phyloP scores from a whole-genome alignment of 2,797 vertebrate species.

The Sebastes melanostomus region DNA sequence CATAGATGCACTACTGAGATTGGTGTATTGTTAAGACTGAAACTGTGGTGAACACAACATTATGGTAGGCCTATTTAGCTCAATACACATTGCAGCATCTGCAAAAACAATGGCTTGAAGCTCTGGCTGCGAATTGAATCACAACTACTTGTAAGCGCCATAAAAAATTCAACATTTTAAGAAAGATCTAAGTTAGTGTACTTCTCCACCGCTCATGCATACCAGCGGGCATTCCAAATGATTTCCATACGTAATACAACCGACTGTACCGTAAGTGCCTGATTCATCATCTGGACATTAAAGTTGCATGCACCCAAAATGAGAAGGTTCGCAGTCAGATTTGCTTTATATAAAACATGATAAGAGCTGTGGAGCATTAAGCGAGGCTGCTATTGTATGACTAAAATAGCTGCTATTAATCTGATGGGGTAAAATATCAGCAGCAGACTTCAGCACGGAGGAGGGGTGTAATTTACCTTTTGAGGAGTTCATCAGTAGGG shows the following conservation, averaged over 20 bases:
- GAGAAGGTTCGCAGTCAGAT: constrained; percentile 53
- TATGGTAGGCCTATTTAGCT: background rate
- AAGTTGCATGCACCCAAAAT: constrained; percentile 60
- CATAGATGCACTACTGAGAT: background rate
- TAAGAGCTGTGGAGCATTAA: constrained; percentile 19
- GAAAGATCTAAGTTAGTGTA: constrained; percentile 50
- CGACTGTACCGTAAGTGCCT: constrained; percentile 54
- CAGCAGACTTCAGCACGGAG: background rate
- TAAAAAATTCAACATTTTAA: constrained; percentile 57
- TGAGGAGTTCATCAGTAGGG: constrained; percentile 19
- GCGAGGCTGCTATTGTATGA: background rate
- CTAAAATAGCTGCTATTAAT: constrained; percentile 38
- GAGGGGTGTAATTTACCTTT: constrained; percentile 12
- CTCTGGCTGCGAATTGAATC: constrained; percentile 40
- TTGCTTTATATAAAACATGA: constrained; percentile 45
- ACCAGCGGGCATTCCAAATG: constrained; percentile 40
- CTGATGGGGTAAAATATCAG: constrained; percentile 16
- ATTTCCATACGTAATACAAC: constrained; percentile 66
- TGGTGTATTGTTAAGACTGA: background rate
- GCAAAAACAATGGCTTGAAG: constrained; percentile 14
- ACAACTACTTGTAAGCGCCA: constrained; percentile 6
- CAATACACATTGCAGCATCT: constrained; percentile 5
- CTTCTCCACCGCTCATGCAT: constrained; percentile 45
- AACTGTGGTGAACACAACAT: background rate
- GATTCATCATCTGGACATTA: constrained; percentile 65